These are phyloP conservation scores for Pseudococcus viburni DNA, from an alignment of 2,888 invertebrate genomes.

Conservation along the genomic window DNA sequence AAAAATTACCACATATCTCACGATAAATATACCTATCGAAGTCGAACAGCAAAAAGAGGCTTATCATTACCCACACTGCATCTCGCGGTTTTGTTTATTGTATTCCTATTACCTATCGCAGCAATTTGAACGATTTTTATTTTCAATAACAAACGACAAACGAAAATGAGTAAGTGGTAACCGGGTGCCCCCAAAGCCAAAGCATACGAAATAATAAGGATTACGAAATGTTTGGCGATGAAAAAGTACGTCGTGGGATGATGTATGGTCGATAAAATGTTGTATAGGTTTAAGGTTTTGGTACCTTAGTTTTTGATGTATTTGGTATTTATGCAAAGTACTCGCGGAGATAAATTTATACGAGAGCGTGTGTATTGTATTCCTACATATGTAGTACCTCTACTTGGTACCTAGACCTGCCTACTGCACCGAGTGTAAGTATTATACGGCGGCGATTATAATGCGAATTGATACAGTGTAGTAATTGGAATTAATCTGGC, in stretches of 20 bases:
- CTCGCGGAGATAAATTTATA: not conserved
- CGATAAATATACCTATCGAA: too few relatives aligned
- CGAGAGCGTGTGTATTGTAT: not conserved
- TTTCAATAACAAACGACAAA: too few relatives aligned
- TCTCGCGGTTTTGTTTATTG: too few relatives aligned
- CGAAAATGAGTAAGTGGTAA: not conserved
- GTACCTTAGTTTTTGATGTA: not conserved
- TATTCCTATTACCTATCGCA: too few relatives aligned
- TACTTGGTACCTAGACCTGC: too few relatives aligned
- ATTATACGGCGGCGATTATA: not conserved
- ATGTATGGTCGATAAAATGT: not conserved
- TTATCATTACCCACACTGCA: too few relatives aligned
- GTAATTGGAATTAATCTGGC: constrained; percentile 19
- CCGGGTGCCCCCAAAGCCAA: not conserved
- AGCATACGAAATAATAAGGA: constrained; percentile 12
- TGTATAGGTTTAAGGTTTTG: not conserved
- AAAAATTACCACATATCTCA: too few relatives aligned
- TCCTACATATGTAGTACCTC: not conserved
- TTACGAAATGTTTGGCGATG: constrained; percentile 35
- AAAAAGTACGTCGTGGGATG: constrained; percentile 5
- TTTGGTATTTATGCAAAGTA: constrained; percentile 29
- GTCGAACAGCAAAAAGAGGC: too few relatives aligned
- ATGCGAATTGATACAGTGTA: constrained; percentile 20
- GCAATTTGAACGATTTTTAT: too few relatives aligned
- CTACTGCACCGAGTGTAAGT: not conserved